A percentile compares a stretch with the other conserved stretches of the same genome.
Evolutionary conservation across 2,797 vertebrate species (phyloP).

Genomic region (Vultur gryphus): DNA sequence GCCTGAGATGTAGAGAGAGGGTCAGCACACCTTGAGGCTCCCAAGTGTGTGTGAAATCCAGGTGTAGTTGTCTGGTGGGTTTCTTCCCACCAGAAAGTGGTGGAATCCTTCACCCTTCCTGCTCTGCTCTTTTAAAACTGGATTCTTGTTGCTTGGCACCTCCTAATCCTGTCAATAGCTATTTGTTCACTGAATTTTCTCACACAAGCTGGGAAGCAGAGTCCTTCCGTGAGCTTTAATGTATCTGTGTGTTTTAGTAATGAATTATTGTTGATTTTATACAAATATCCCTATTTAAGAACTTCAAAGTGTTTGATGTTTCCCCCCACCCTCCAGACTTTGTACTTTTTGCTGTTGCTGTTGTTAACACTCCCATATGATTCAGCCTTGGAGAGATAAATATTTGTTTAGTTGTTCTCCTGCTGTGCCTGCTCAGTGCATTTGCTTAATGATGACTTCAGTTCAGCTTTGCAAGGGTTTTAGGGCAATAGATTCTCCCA

Average conservation of each 20-base stretch:
- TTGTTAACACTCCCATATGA: neutral
- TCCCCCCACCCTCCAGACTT: neutral
- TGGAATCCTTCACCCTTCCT: neutral
- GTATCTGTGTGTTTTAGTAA: constrained; percentile 32
- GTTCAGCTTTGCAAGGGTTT: constrained; percentile 8
- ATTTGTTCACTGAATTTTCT: neutral
- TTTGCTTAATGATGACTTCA: constrained; percentile 52
- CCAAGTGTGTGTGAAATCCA: neutral
- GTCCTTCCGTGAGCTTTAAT: neutral
- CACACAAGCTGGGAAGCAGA: neutral
- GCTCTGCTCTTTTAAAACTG: neutral
- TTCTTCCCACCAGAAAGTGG: neutral
- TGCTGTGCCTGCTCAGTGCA: constrained; percentile 46
- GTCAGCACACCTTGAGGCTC: neutral
- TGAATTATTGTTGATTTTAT: constrained; percentile 24
- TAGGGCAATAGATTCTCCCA: constrained; percentile 4
- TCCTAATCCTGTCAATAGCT: neutral
- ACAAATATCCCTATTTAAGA: constrained; percentile 6
- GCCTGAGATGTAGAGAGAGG: neutral
- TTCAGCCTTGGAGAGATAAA: constrained; percentile 57
- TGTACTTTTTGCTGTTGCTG: neutral
- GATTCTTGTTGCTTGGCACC: neutral
- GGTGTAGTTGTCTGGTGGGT: neutral
- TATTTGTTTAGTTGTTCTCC: constrained; percentile 62
- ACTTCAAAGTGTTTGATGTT: constrained; percentile 8